phyloP scores from a whole-genome alignment of 2,113 vertebrate species.

The Sturnus vulgaris region DNA sequence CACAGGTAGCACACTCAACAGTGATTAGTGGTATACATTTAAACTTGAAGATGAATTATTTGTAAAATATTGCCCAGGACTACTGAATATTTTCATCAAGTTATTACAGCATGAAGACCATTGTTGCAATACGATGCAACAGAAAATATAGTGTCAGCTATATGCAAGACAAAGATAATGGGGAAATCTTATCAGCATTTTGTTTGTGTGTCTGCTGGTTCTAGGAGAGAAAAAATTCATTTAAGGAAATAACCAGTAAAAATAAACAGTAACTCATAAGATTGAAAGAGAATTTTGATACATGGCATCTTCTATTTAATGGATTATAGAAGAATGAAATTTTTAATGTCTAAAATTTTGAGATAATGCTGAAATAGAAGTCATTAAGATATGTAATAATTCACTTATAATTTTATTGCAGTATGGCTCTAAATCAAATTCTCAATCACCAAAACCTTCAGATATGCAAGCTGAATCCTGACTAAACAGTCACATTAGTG shows the following conservation, averaged over 20 bases:
- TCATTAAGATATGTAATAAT: not conserved
- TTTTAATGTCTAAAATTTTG: not conserved
- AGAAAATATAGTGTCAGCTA: not conserved
- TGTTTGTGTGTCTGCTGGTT: not conserved
- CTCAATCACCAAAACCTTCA: not conserved
- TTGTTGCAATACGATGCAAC: not conserved
- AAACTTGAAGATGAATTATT: not conserved
- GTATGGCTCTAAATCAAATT: not conserved
- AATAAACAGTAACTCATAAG: not conserved
- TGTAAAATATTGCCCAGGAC: conserved; percentile 19
- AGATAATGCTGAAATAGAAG: not conserved
- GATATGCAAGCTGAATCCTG: not conserved
- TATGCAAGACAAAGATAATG: not conserved
- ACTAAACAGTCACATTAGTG: not conserved
- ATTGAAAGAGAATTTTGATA: not conserved
- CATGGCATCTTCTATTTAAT: not conserved
- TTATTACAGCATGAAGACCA: not conserved
- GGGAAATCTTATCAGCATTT: not conserved
- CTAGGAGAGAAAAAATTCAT: not conserved
- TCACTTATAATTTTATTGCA: not conserved
- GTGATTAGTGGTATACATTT: not conserved
- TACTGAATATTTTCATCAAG: not conserved
- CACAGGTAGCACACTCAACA: not conserved
- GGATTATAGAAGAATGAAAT: not conserved
- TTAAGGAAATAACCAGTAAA: not conserved